Base-by-base conservation (phyloP, 2,888 invertebrate species). In the Dicranocentrus wangi region DNA sequence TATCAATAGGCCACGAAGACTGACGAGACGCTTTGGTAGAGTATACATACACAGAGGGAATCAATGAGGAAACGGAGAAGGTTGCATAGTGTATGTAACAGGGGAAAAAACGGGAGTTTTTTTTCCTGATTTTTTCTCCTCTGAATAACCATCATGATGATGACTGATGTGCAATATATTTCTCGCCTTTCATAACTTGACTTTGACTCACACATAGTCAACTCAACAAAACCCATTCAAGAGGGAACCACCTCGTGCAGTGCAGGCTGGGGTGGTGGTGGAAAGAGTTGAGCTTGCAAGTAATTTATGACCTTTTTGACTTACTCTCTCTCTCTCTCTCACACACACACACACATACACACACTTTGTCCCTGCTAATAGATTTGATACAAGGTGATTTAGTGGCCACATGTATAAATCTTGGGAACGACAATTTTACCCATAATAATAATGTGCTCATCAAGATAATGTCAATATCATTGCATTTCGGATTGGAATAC, bases 261-360 rank as follows among this genome's bases (percentile, higher is more conserved):
- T 17, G 15, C n/a, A 47, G 5, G 47, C 47, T 47, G 47, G 3
- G 3, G 47, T 47, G 47, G 5, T 19, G 23, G 21, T 19, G 27
- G 10, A 51, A 76, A 55, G 69, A 76, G 66, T 69, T 68, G 60
- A 68, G 69, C 32, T 32, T 32, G 32, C 5, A 32, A 68, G 72
- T 81, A 83, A 82, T 84, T 84, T 84, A 84, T 82, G 82, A 82
- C 82, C 75, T 69, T 81, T 78, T 82, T 84, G 80, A 82, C 83
- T 82, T 75, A 39, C 73, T 32, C 32, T 32, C 32, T 32, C 32
- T 32, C 47, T 47, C 47, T 84, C 82, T 71, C 83, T 53, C 43
- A 43, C 43, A 43, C 43, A 43, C n/a, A 43, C 43, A n/a, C n/a
- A n/a, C n/a, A n/a, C n/a, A n/a, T 39, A 77, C 78, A 73, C 69